Conservation (phyloP, 2,888 invertebrate species). For the Eupithecia centaureata region DNA sequence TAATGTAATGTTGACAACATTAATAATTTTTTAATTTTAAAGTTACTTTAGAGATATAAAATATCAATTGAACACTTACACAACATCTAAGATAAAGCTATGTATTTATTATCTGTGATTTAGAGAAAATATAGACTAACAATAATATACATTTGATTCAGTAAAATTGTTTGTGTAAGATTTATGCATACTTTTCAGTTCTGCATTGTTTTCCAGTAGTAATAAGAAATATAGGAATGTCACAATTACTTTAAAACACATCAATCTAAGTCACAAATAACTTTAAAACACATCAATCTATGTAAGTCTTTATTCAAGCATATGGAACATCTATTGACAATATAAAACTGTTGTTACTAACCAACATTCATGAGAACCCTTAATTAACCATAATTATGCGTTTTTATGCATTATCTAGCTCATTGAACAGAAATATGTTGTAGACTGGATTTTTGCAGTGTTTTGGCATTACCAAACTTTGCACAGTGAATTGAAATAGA, state of each 20-base stretch:
- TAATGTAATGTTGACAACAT: slow-evolving; percentile 7
- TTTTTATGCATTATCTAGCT: no score
- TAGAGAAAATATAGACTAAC: neutral
- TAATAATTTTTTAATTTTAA: neutral
- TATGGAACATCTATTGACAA: neutral
- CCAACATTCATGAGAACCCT: neutral
- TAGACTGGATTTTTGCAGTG: neutral
- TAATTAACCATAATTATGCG: no score
- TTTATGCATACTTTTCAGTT: neutral
- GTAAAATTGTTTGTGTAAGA: neutral
- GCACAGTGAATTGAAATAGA: neutral
- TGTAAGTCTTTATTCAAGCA: neutral
- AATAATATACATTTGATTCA: neutral
- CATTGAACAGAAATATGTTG: no score
- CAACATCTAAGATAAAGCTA: neutral
- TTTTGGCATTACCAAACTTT: neutral
- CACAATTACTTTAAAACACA: neutral
- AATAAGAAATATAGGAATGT: slow-evolving; percentile 1
- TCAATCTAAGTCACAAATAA: no score
- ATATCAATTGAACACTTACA: slow-evolving; percentile 3
- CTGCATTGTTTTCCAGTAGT: neutral
- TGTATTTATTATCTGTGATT: neutral
- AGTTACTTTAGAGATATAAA: neutral
- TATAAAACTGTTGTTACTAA: neutral
- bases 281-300: neutral